Base-by-base conservation (phyloP, 2,113 vertebrate genomes). In the Tenrec ecaudatus region DNA sequence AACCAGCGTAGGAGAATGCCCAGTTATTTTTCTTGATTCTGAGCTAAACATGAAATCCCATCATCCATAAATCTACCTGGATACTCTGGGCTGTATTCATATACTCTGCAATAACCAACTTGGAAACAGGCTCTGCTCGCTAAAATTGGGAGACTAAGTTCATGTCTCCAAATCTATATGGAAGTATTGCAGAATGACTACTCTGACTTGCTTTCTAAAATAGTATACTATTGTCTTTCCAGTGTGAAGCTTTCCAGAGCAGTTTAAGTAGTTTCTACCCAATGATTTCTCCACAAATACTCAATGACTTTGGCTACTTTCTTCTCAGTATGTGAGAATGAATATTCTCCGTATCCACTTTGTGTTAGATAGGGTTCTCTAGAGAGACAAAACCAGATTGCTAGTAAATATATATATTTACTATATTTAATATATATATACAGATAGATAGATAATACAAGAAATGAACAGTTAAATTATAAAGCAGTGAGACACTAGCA, bases 21-120 rank as follows among this genome's bases (percentile, higher is more conserved):
- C 89, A 47, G 58, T 92, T 86, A 82, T 71, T 40, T 92, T 93
- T 33, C 81, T 83, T 88, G 76, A 88, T 69, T 82, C 86, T 88
- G 25, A 82, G n/a, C 76, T 94, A 90, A 94, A 94, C 92, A 84
- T 88, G 82, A 92, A 89, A 76, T 79, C 47, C 75, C 57, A 2
- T 89, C 47, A 82, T 29, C 58, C 69, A 11, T 33, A 23, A 91
- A 82, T 80, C 64, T 43, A 82, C 81, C 80, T 25, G 25, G 84
- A 71, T 53, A 2, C 47, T 90, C 58, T 31, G 69, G 57, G 64
- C 75, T 91, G 29, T 86, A 47, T 91, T 82, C 53, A 88, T n/a
- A 47, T 36, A 87, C n/a, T 93, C 53, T 38, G 57, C 75, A 90
- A 93, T 80, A 88, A 86, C 33, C 69, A 91, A 57, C 15, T 62